Percentiles rank a stretch among this genome's conserved stretches.
Evolutionary conservation across 37 sponge, comb jelly and placozoan species (phyloP).

Genomic region (Corticium candelabrum): DNA sequence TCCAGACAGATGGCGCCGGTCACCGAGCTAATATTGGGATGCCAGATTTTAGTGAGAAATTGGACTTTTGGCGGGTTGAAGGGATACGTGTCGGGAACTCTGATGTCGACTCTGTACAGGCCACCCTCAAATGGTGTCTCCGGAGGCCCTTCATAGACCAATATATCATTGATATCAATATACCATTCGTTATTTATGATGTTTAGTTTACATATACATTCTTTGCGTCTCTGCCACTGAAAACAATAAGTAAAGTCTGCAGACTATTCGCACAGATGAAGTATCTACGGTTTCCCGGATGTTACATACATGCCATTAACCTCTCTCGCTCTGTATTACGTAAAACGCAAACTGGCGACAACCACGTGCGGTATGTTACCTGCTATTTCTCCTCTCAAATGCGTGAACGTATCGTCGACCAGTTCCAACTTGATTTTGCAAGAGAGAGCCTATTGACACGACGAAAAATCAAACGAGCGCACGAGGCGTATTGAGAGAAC

Average conservation of each 20-base stretch:
- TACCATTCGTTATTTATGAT: too few species aligned
- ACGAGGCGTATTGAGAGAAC: too few species aligned
- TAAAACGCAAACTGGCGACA: too few species aligned
- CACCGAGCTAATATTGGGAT: conserved; percentile 98
- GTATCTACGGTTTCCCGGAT: too few species aligned
- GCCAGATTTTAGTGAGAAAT: conserved; percentile 94
- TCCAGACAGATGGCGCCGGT: conserved; percentile 97
- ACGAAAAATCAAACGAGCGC: background rate
- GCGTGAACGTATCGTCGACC: conserved; percentile 58
- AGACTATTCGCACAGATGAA: background rate
- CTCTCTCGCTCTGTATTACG: too few species aligned
- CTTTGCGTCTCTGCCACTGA: too few species aligned
- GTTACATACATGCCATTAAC: too few species aligned
- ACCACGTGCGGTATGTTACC: background rate
- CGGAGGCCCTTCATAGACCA: conserved; percentile 83
- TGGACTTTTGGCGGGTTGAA: conserved; percentile 97
- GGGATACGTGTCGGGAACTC: conserved; percentile 89
- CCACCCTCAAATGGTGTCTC: conserved; percentile 98
- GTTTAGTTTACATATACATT: too few species aligned
- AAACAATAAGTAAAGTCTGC: too few species aligned
- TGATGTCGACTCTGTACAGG: conserved; percentile 67
- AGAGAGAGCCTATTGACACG: conserved; percentile 54
- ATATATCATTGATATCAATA: too few species aligned
- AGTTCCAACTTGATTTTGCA: conserved; percentile 73
- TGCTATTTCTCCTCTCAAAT: conserved; percentile 61